Evolutionary conservation across 2,797 vertebrate genomes (phyloP), one percentile per base, ranked within the genome.

Genomic region (Pampus argenteus): DNA sequence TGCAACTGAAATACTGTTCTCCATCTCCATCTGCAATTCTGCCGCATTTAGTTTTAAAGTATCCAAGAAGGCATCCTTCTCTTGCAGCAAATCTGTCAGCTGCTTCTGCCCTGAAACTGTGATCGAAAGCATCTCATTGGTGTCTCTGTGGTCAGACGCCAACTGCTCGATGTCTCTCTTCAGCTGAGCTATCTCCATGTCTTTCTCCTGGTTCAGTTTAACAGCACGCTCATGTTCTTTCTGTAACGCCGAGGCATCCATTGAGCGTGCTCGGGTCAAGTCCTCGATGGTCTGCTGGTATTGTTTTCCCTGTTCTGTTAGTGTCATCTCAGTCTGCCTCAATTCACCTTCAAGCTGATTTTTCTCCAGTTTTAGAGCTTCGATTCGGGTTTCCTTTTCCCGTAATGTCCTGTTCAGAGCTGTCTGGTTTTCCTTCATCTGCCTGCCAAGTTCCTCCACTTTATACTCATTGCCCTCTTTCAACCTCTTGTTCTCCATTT

Each of bases 31-130:
- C 80, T 96, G 96, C 2, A 94, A 55, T 17, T 96, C 93, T 0
- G 86, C 84, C 5, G 90, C 91, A 38, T 95, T 94, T 74, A 90
- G 89, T 85, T 96, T 95, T 9, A 97, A 78, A 1, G 94, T 96
- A 69, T 96, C 94, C 67, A 95, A 88, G 70, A 95, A 96, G 6
- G 73, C 1, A 1, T 99, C 97, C 72, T 99, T 99, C 88, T 99
- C 98, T 48, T 95, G 95, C 71, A 98, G 74, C 60, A 98, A 86
- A 52, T 98, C 96, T 0, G 96, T 95, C 82, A 99, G 89, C 59
- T 97, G 97, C 83, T 96, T 96, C 91, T 97, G 98, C 45, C 96
- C 96, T 3, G 94, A 94, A 34, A 98, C 94, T 2, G 94, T 97
- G 72, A 96, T 96, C 0, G 95, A 93, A 36, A 99, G 91, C 93